Base-by-base conservation (phyloP, 2,797 vertebrate species). In the Holocentrus rufus region DNA sequence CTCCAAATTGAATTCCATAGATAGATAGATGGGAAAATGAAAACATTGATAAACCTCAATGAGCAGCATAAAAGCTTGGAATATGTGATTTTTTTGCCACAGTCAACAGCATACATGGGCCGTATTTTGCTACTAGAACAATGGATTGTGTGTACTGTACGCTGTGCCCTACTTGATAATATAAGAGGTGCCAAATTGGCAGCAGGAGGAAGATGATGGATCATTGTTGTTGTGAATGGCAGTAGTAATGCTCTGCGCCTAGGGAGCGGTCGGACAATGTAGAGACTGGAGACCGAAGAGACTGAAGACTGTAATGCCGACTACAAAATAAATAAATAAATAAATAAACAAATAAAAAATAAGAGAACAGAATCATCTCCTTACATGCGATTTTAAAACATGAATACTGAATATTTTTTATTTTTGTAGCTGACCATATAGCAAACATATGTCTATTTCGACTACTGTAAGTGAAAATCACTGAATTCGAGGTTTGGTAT, bases 41-140 rank as follows among this genome's bases (percentile, higher is more conserved):
- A 90, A 90, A 90, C 89, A 88, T 77, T 90, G 83, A 89, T 88
- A 82, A 91, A 87, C 81, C 71, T 80, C 82, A 82, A 87, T 78
- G 82, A 87, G 85, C 69, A 76, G 76, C 82, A 83, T 82, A 85
- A 88, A 88, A 83, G 83, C 83, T 74, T 74, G 49, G n/a, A 82
- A 87, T 83, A 84, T 84, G 72, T 57, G 36, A 67, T 73, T 66
- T 74, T 77, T 57, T 69, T 55, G 59, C 72, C 20, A 65, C 76
- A 75, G 80, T 83, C 84, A 82, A 72, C 76, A 46, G 60, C 68
- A 75, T 55, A 69, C 77, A 75, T 18, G 55, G 80, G 67, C 74
- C 76, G 75, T 78, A 65, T 82, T 86, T 72, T 65, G 79, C 79
- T 74, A 36, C 30, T n/a, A 31, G 85, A 68, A 87, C 81, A 84